Evolutionary conservation across 2,888 invertebrate genomes (phyloP).

Genomic region (Eucriotettix oculatus): DNA sequence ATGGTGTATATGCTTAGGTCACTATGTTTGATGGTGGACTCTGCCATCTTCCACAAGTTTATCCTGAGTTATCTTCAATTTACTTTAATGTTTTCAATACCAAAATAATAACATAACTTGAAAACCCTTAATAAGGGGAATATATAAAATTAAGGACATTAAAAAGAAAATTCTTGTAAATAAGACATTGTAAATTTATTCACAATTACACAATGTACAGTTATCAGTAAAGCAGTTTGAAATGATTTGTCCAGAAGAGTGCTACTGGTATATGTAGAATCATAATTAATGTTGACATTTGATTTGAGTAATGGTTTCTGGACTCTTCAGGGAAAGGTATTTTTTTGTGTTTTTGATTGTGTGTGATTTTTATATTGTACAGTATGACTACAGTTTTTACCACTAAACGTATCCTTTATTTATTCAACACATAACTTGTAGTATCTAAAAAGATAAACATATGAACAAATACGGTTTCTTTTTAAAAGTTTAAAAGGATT

Average conservation of each 20-base stretch:
- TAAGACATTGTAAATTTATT: slow-evolving; percentile 17
- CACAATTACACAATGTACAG: slow-evolving; percentile 18
- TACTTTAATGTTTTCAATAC: not conserved
- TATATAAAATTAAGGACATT: slow-evolving; percentile 1
- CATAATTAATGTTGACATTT: slow-evolving; percentile 6
- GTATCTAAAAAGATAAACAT: slow-evolving; percentile 10
- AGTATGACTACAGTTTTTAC: slow-evolving; percentile 7
- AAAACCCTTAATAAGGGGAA: too few relatives aligned
- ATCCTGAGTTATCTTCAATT: too few relatives aligned
- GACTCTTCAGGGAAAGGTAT: slow-evolving; percentile 4
- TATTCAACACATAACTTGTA: slow-evolving; percentile 12
- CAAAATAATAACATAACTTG: not conserved
- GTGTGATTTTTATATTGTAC: slow-evolving; percentile 5
- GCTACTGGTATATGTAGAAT: slow-evolving; percentile 7
- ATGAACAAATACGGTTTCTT: slow-evolving; percentile 12
- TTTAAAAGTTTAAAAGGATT: not conserved
- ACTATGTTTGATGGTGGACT: too few relatives aligned
- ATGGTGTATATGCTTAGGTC: too few relatives aligned
- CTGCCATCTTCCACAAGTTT: too few relatives aligned
- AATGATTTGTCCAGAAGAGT: slow-evolving; percentile 12
- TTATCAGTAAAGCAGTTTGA: slow-evolving; percentile 14
- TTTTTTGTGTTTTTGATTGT: slow-evolving; percentile 2
- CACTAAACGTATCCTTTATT: slow-evolving; percentile 5
- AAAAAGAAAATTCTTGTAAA: slow-evolving; percentile 11
- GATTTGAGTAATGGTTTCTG: slow-evolving; percentile 5